Percentiles rank a stretch among this genome's conserved stretches.
phyloP scores from a whole-genome alignment of 2,113 vertebrate genomes.

The Halcyon senegalensis region DNA sequence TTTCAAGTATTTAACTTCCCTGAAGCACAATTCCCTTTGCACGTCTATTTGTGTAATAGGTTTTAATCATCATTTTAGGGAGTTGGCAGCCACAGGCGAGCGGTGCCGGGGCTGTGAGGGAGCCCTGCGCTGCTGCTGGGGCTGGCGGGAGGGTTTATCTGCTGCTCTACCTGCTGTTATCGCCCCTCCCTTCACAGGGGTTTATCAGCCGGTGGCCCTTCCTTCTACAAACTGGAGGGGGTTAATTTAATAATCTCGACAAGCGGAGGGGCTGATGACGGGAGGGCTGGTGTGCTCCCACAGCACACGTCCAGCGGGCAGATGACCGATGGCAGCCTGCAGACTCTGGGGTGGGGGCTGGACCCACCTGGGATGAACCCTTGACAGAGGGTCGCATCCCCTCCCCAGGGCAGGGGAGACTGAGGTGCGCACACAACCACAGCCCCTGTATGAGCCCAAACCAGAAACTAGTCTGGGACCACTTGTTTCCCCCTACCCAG shows the following conservation, averaged over 20 bases:
- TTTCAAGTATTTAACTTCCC: not conserved
- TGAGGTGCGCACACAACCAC: not conserved
- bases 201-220: not conserved
- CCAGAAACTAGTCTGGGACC: not conserved
- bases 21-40: not conserved
- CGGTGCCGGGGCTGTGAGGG: not conserved
- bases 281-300: not conserved
- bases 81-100: not conserved
- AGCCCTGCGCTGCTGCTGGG: not conserved
- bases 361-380: not conserved
- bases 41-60: not conserved
- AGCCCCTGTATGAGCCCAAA: rapidly evolving
- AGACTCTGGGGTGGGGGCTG: not conserved
- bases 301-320: not conserved
- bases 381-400: rapidly evolving
- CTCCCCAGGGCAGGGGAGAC: not conserved
- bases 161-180: not conserved
- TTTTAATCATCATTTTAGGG: not conserved
- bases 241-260: not conserved
- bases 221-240: not conserved
- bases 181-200: rapidly evolving
- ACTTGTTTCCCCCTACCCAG: not conserved
- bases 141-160: not conserved
- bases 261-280: rapidly evolving
- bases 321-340: rapidly evolving